Evolutionary conservation across 2,888 invertebrate species (phyloP).

Genomic region (Meiosimyza decipiens): DNA sequence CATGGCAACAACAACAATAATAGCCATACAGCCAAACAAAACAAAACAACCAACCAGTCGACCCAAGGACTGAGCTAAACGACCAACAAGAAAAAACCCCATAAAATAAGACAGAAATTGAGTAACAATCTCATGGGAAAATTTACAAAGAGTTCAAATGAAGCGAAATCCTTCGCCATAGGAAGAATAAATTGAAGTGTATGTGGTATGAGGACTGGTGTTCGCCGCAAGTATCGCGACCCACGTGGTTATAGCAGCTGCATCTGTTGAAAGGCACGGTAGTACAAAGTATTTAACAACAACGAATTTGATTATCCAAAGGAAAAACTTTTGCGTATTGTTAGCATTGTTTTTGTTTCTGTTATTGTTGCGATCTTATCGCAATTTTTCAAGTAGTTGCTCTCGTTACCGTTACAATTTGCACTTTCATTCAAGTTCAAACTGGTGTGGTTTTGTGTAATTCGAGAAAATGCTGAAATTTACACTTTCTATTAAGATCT

Average conservation of each 20-base stretch:
- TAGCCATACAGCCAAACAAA: not conserved
- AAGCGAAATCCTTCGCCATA: conserved; percentile 42
- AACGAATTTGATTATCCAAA: conserved; percentile 57
- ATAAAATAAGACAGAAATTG: conserved; percentile 10
- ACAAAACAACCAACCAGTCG: not conserved
- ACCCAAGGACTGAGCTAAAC: not conserved
- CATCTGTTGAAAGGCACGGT: not conserved
- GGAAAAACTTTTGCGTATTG: conserved; percentile 55
- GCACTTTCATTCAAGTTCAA: conserved; percentile 28
- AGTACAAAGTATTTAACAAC: conserved; percentile 43
- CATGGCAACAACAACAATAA: not conserved
- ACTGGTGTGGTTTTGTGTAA: not conserved
- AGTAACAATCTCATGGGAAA: conserved; percentile 49
- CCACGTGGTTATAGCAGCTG: too few species aligned
- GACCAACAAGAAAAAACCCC: not conserved
- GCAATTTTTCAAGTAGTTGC: conserved; percentile 32
- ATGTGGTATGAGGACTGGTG: too few species aligned
- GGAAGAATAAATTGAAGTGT: conserved; percentile 43
- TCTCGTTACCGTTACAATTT: conserved; percentile 22
- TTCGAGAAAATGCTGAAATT: conserved; percentile 9
- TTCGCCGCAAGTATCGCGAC: too few species aligned
- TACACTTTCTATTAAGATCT: conserved; percentile 7
- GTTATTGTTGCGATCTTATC: not conserved
- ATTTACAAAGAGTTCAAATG: conserved; percentile 13
- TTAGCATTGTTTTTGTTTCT: conserved; percentile 14